Evolutionary conservation across 2,888 invertebrate genomes (phyloP), one percentile per base, ranked within the genome.

Genomic region (Cacoxenus indagator): DNA sequence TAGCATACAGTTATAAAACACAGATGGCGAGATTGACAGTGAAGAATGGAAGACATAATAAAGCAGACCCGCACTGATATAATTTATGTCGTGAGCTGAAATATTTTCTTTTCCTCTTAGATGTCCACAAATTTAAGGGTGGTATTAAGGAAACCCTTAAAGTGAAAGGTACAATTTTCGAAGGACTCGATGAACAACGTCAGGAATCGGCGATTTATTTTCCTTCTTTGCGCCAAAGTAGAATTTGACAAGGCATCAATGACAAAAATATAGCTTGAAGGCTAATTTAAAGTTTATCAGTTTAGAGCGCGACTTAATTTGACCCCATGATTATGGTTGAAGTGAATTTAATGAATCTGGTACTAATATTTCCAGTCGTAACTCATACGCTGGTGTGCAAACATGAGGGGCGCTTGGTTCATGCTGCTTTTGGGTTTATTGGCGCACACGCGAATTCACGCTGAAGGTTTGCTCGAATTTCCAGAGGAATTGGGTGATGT

Each of bases 351-450:
- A 9, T 9, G 51, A 19, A 17, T 1, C 51, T 51, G 17, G n/a
- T n/a, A 9, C 51, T 51, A 22, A 0, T 31, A 22, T 43, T 62
- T 62, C 24, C 24, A 62, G 61, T 62, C 45, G n/a, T 24, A 4
- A 11, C 22, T 43, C 6, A 14, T 17, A 43, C 9, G 17, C 45
- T 62, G 8, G n/a, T 62, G 22, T 24, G 45, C 19, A 24, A 62
- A 62, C 43, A 62, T 62, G 61, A 62, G 45, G 61, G 43, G 29
- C 37, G 59, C 73, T 71, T 85, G 83, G 84, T 62, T 78, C 65
- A 68, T 85, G 70, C 76, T 85, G 70, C 67, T 46, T 67, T 85
- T 66, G 76, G 74, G 19, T 70, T 77, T 85, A 19, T 70, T 85
- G 74, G 85, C 78, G 54, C 26, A 81, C 48, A 67, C 75, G 51